Evolutionary conservation across 2,888 invertebrate genomes (phyloP).

Genomic region (Dicyrtoma fusca): DNA sequence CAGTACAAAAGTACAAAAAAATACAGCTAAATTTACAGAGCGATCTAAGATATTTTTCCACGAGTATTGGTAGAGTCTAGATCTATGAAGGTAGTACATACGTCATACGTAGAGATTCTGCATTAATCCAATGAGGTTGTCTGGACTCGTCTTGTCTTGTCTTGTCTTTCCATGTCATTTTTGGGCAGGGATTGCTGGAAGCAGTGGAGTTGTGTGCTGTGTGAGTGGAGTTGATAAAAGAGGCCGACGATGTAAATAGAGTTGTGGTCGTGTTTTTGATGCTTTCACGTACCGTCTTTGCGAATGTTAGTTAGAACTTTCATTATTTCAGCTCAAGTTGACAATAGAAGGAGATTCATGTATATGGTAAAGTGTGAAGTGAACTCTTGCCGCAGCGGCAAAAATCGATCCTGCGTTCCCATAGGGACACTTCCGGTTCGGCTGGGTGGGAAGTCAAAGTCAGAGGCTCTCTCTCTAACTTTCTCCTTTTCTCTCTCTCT

Average conservation of each 20-base stretch:
- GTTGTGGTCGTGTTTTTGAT: conserved; percentile 28
- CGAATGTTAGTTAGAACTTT: conserved; percentile 41
- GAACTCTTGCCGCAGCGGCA: conserved; percentile 43
- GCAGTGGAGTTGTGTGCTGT: no score
- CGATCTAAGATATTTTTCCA: no score
- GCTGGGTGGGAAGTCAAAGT: conserved; percentile 39
- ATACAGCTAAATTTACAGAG: no score
- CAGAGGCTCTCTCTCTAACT: conserved; percentile 19
- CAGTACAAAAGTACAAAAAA: no score
- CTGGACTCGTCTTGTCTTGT: no score
- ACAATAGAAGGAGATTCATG: conserved; percentile 39
- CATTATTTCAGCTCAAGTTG: conserved; percentile 45
- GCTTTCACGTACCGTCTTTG: conserved; percentile 21
- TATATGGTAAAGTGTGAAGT: conserved; percentile 37
- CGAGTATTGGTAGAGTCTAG: no score
- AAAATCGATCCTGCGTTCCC: conserved; percentile 56
- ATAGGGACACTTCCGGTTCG: conserved; percentile 57
- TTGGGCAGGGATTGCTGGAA: no score
- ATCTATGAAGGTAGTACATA: no score
- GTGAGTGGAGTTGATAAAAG: no score
- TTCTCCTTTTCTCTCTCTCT: conserved; percentile 17
- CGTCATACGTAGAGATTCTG: no score
- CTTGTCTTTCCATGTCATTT: no score
- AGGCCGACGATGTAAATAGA: conserved; percentile 22
- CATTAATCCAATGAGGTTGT: no score